Evolutionary conservation across 2,113 vertebrate species (phyloP).

Genomic region (Burhinus bistriatus): DNA sequence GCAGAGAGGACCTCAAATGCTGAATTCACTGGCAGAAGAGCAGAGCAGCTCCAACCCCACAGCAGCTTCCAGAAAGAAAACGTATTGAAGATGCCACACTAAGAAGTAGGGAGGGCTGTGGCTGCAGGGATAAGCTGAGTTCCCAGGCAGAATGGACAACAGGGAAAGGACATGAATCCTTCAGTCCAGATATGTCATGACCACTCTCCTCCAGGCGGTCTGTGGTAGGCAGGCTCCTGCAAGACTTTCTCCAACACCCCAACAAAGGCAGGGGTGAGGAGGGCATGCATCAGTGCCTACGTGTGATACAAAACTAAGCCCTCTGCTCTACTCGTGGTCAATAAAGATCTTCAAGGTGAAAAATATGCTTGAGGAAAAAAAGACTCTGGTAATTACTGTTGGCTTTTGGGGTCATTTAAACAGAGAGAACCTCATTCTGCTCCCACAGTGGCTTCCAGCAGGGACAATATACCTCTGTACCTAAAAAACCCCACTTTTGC

Average conservation of each 20-base stretch:
- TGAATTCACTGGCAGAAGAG: neutral
- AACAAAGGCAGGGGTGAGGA: neutral
- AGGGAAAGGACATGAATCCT: neutral
- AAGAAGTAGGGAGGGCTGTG: neutral
- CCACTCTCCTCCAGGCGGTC: neutral
- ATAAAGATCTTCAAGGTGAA: neutral
- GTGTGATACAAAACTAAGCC: rapidly evolving
- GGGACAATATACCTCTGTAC: neutral
- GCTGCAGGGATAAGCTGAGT: neutral
- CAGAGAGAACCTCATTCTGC: neutral
- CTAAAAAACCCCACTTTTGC: neutral
- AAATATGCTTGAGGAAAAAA: neutral
- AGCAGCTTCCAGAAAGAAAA: neutral
- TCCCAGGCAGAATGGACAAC: neutral
- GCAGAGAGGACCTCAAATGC: neutral
- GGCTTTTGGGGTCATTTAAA: neutral
- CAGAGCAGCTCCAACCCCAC: neutral
- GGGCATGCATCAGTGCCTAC: neutral
- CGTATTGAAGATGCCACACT: neutral
- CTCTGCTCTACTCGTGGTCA: neutral
- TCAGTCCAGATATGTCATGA: neutral
- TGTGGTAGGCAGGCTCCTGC: neutral
- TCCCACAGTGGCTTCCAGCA: neutral
- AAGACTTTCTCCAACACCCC: neutral
- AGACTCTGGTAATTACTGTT: neutral